These are phyloP conservation scores for Etia nguti DNA, from an alignment of 2,113 vertebrate species.

Conservation along the genomic window DNA sequence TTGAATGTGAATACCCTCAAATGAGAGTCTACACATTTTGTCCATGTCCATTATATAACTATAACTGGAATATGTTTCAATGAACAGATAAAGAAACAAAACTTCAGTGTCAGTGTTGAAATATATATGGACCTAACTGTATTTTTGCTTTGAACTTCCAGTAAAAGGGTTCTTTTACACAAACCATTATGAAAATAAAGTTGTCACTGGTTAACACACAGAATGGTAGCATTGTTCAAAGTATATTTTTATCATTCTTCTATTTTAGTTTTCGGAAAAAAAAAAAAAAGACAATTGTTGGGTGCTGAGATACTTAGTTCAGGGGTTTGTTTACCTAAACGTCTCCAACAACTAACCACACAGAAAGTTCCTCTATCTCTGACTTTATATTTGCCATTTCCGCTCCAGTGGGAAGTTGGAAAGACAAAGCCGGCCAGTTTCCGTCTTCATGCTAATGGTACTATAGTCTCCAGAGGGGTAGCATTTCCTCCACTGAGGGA, in stretches of 20 bases:
- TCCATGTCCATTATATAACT: neutral
- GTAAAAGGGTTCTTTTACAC: neutral
- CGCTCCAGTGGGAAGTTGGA: constrained; percentile 23
- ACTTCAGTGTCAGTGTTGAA: neutral
- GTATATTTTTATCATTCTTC: neutral
- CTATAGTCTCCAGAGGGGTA: constrained; percentile 39
- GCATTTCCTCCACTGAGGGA: constrained; percentile 48
- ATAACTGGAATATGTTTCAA: neutral
- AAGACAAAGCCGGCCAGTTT: constrained; percentile 25
- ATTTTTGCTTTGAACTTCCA: neutral
- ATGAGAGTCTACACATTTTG: neutral
- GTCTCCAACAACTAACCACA: neutral
- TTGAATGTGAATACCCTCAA: neutral
- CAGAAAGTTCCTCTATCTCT: neutral
- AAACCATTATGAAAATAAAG: neutral
- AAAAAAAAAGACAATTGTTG: neutral
- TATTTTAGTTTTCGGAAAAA: neutral
- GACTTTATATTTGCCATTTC: constrained; percentile 9
- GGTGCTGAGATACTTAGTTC: neutral
- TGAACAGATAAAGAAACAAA: neutral
- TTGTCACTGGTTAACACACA: neutral
- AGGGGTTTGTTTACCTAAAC: neutral
- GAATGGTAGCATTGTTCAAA: neutral
- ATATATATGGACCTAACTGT: neutral
- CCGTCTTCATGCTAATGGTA: constrained; percentile 47